Base-by-base conservation (phyloP, 37 sponge, comb jelly and placozoan genomes). In the Diacarnus erythraeanus region DNA sequence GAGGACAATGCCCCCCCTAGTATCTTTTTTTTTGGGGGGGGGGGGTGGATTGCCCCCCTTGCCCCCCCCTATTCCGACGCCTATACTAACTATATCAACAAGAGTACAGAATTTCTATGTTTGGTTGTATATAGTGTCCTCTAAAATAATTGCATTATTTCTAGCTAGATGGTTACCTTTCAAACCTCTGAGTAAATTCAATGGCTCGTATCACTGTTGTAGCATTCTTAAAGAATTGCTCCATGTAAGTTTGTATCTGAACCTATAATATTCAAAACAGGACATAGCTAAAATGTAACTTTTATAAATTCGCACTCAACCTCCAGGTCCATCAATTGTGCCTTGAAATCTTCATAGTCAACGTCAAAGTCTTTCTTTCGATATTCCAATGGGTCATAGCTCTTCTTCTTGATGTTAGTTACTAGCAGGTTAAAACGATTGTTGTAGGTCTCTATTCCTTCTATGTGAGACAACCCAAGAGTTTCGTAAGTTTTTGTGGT, bases 281-380 rank as follows among this genome's bases (percentile, higher is more conserved):
- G n/a, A n/a, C n/a, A n/a, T n/a, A n/a, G n/a, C n/a, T n/a, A 44
- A n/a, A n/a, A n/a, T n/a, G n/a, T 29, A 38, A 70, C 15, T 38
- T 12, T 38, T 29, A n/a, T n/a, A 10, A n/a, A n/a, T n/a, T n/a
- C n/a, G n/a, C n/a, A n/a, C n/a, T n/a, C n/a, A n/a, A 84, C 90
- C 71, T 83, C 51, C n/a, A 94, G 22, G 21, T 94, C 94, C 31
- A 35, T 26, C 8, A 81, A 54, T 69, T 87, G 88, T 72, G 72
- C 74, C 64, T 89, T 83, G 84, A 97, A 97, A 35, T 97, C 98
- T 57, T 95, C 93, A 78, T 78, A 97, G 79, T 97, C 98, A 25
- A 60, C 56, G 59, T 95, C 98, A 78, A 97, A 97, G 26, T 95
- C 95, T 30, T 85, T 60, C 58, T 83, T 90, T 3, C 98, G 58